Conservation (phyloP, 2,888 invertebrate species). For the Scelioninae gen. 2 region DNA sequence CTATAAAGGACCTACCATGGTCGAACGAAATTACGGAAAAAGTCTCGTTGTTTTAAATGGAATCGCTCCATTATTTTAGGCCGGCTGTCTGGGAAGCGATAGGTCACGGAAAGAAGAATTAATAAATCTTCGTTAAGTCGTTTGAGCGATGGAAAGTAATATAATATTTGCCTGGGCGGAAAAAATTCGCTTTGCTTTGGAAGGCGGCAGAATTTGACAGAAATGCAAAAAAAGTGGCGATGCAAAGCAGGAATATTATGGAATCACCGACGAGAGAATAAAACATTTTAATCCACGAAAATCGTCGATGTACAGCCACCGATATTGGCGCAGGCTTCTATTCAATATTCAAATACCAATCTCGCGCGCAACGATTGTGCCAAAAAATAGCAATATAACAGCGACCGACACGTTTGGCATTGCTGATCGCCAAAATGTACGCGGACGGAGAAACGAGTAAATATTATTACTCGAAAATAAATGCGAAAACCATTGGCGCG, state of each 20-base stretch:
- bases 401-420: constrained; percentile 29
- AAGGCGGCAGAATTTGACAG: constrained; percentile 8
- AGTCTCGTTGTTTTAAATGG: constrained; percentile 12
- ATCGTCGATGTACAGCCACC: constrained; percentile 44
- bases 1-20: constrained; percentile 10
- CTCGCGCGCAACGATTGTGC: constrained; percentile 23
- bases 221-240: constrained; percentile 19
- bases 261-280: constrained; percentile 44
- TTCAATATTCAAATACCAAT: constrained; percentile 54
- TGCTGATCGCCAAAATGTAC: constrained; percentile 18
- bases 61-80: constrained; percentile 8
- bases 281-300: constrained; percentile 54
- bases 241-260: constrained; percentile 49
- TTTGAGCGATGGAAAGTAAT: constrained; percentile 20
- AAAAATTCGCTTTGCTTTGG: neutral
- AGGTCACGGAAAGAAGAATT: constrained; percentile 2
- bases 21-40: constrained; percentile 17
- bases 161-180: neutral
- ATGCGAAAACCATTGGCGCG: neutral
- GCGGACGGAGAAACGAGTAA: constrained; percentile 7
- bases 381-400: constrained; percentile 52
- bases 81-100: neutral
- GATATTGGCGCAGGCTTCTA: constrained; percentile 51
- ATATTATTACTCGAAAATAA: constrained; percentile 7
- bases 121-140: constrained; percentile 18